Base-by-base conservation (phyloP, 2,888 invertebrate species). In the Meghimatium bilineatum region DNA sequence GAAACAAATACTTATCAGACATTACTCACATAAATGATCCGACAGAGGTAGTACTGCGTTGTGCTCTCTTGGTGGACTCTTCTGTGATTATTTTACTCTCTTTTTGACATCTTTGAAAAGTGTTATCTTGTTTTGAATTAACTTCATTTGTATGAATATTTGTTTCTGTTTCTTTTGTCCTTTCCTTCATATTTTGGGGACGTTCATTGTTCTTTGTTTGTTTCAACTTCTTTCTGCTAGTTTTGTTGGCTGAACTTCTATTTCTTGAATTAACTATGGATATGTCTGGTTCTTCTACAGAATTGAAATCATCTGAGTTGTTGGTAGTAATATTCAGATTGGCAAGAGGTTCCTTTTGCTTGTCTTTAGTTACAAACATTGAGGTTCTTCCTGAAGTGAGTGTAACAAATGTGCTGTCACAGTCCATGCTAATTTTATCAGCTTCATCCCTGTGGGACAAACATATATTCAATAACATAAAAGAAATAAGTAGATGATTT, bases 311-410 rank as follows among this genome's bases (percentile, higher is more conserved):
- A 74, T 49, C 32, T n/a, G 77, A 38, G 44, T 14, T 38, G 38
- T 38, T 44, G 17, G 77, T 77, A 38, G 44, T n/a, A 34, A 34
- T 60, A 76, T 76, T 60, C 14, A 76, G 34, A 36, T 29, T 49
- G 3, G 23, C 49, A 29, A 49, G 44, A 1, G 49, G 49, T 49
- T 74, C 26, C 29, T 3, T 36, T 34, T 76, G 44, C 44, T 74
- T 38, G n/a, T n/a, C 56, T 34, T 76, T 34, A 26, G 56, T 29
- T 34, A 26, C 14, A 0, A 34, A 36, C 34, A 36, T 34, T 8
- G 76, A 76, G 23, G 34, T 34, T 60, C 60, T 76, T 34, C 60
- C 36, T 29, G 76, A 2, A 26, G 34, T 60, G 5, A 76, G 36
- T 29, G 76, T 32, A 29, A 76, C n/a, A 29, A 76, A 36, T 14